These are phyloP conservation scores for Delphinapterus leucas DNA, from an alignment of 2,113 vertebrate genomes.

Conservation along the genomic window DNA sequence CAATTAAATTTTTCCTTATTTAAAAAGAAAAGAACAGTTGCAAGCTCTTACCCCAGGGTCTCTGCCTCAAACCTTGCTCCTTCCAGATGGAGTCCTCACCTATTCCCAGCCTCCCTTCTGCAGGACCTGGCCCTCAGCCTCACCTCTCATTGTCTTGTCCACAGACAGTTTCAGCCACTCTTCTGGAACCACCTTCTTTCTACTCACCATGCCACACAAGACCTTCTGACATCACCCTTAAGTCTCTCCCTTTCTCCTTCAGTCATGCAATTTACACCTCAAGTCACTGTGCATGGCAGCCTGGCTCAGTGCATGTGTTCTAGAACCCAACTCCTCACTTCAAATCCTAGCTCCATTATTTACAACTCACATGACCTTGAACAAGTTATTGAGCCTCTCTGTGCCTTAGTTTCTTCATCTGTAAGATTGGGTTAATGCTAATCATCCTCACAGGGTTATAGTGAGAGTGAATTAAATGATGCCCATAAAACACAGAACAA, in stretches of 20 bases:
- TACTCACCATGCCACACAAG: neutral
- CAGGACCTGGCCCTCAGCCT: neutral
- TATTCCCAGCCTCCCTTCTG: neutral
- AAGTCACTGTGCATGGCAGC: neutral
- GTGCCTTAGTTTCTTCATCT: neutral
- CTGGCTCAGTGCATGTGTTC: neutral
- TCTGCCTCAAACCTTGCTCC: neutral
- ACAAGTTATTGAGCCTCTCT: neutral
- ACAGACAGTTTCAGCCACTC: neutral
- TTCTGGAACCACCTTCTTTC: neutral
- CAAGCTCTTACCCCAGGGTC: neutral
- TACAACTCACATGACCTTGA: neutral
- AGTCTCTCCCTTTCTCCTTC: neutral
- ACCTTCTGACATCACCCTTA: neutral
- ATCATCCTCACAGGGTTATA: neutral
- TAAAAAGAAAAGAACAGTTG: no score
- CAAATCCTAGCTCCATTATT: neutral
- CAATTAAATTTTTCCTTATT: neutral
- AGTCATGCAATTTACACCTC: neutral
- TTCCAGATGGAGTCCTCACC: neutral
- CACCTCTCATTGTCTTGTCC: neutral
- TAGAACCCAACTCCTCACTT: neutral
- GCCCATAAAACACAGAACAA: neutral
- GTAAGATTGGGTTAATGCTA: neutral
- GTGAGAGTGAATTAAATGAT: neutral